A percentile compares a stretch with the other conserved stretches of the same genome.
Evolutionary conservation across 2,888 invertebrate species (phyloP).

Genomic region (Periphyllus acericola): DNA sequence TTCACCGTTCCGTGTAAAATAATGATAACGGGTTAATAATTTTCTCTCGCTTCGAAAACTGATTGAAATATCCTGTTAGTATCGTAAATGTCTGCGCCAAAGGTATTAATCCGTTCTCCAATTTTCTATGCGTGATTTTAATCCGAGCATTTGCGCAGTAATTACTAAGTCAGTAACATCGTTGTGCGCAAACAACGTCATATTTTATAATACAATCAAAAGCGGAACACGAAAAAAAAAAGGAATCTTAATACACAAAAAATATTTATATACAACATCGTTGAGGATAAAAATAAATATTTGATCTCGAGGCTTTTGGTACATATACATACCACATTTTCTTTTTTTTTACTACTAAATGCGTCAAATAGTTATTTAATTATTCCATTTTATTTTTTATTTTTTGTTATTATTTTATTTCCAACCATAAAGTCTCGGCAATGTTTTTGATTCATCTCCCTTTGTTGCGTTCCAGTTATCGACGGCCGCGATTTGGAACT

Average conservation of each 20-base stretch:
- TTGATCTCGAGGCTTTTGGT: not conserved
- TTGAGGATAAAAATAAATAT: conserved; percentile 5
- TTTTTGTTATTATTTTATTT: not conserved
- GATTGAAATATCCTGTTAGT: not conserved
- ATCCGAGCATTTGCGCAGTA: not conserved
- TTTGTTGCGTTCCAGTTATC: not conserved
- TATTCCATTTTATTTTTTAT: not conserved
- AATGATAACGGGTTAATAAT: not conserved
- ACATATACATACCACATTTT: not conserved
- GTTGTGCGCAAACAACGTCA: not conserved
- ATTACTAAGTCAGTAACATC: not conserved
- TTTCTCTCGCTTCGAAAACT: not conserved
- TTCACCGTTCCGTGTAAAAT: not conserved
- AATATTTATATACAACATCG: conserved; percentile 14
- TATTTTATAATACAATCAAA: not conserved
- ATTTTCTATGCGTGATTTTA: not conserved
- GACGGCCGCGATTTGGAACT: not conserved
- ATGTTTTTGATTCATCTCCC: conserved; percentile 7
- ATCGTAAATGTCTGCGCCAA: not conserved
- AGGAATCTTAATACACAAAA: not conserved
- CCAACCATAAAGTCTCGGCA: not conserved
- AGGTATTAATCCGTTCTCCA: not conserved
- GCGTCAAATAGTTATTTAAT: conserved; percentile 21
- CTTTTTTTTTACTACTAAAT: not conserved
- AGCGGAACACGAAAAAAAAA: not conserved